These are phyloP conservation scores for Volucella inflata DNA, from an alignment of 2,888 invertebrate genomes.

Conservation along the genomic window DNA sequence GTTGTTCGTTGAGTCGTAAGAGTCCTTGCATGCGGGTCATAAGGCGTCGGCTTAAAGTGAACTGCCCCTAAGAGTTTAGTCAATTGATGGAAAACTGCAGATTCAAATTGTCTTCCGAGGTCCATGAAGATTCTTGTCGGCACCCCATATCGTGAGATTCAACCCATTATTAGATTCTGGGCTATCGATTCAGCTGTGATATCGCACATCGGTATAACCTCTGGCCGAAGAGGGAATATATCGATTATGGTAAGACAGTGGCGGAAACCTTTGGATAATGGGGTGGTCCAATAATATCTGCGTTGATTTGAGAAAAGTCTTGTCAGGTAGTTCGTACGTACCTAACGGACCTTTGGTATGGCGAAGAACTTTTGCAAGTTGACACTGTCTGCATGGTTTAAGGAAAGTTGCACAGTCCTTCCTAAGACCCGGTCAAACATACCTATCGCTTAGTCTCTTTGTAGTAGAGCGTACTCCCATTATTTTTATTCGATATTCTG, in stretches of 20 bases:
- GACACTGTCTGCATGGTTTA: not conserved
- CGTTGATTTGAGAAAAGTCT: not conserved
- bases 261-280: not conserved
- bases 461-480: not conserved
- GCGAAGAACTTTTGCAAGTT: no score
- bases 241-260: conserved; percentile 9
- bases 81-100: conserved; percentile 6
- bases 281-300: not conserved
- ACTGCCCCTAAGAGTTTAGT: not conserved
- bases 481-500: not conserved
- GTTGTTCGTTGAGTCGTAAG: no score
- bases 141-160: not conserved
- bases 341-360: not conserved
- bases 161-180: not conserved
- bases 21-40: conserved; percentile 7
- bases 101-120: conserved; percentile 3
- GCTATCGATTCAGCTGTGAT: conserved; percentile 11
- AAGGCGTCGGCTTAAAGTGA: conserved; percentile 2
- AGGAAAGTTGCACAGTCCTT: conserved; percentile 8
- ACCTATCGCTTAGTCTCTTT: not conserved
- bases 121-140: not conserved
- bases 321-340: not conserved
- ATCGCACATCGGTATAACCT: not conserved
- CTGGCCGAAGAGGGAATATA: not conserved
- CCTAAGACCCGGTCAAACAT: not conserved